These are phyloP conservation scores for Melikaiella ostensackeni DNA, from an alignment of 2,888 invertebrate species.

Conservation along the genomic window DNA sequence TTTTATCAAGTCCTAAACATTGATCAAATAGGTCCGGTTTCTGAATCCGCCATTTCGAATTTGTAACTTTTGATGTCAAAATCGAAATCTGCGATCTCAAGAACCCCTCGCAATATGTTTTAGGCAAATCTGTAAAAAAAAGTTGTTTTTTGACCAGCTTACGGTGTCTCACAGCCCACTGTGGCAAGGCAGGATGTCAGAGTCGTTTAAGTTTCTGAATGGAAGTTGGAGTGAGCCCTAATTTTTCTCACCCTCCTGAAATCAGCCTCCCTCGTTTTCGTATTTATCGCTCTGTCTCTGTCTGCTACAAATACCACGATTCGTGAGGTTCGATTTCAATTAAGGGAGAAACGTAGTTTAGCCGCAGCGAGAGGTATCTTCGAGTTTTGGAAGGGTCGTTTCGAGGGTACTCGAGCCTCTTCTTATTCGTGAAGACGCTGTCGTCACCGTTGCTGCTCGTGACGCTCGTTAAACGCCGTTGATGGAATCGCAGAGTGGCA, in stretches of 20 bases:
- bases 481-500: constrained; percentile 18
- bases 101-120: too few relatives aligned
- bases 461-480: constrained; percentile 33
- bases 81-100: too few relatives aligned
- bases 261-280: neutral
- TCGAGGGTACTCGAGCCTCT: constrained; percentile 25
- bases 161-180: too few relatives aligned
- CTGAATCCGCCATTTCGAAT: too few relatives aligned
- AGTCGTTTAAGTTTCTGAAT: constrained; percentile 27
- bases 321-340: constrained; percentile 31
- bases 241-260: constrained; percentile 38
- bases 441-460: constrained; percentile 21
- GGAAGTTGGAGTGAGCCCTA: constrained; percentile 24
- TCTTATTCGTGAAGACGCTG: constrained; percentile 37
- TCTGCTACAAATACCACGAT: constrained; percentile 1
- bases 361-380: constrained; percentile 12
- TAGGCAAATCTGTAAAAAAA: too few relatives aligned
- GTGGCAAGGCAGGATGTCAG: neutral
- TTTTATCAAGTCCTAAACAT: too few relatives aligned
- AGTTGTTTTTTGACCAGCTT: too few relatives aligned
- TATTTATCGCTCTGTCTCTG: constrained; percentile 21
- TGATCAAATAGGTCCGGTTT: too few relatives aligned
- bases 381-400: constrained; percentile 34
- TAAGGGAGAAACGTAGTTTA: constrained; percentile 20
- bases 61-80: too few relatives aligned